A percentile compares a stretch with the other conserved stretches of the same genome.
Evolutionary conservation across 2,113 vertebrate genomes (phyloP).

Genomic region (Cyanoderma ruficeps): DNA sequence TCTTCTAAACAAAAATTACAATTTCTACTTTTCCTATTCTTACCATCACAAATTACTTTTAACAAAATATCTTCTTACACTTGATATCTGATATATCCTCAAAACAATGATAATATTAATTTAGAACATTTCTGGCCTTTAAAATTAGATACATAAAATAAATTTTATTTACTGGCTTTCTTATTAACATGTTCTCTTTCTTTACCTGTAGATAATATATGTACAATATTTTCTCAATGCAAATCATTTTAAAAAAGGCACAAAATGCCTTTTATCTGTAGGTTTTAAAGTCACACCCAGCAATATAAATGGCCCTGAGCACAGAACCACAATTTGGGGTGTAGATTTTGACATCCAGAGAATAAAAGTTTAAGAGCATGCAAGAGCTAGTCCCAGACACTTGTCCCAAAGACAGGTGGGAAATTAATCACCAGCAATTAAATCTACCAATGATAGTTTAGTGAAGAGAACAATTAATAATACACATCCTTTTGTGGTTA

Average conservation of each 20-base stretch:
- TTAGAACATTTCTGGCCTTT: background rate
- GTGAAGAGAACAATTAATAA: background rate
- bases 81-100: background rate
- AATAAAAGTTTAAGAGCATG: background rate
- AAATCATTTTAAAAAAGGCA: background rate
- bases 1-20: background rate
- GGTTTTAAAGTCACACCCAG: background rate
- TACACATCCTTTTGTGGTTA: background rate
- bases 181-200: background rate
- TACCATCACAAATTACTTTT: background rate
- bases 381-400: background rate
- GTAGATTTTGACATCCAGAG: background rate
- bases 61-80: background rate
- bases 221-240: background rate
- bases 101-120: background rate
- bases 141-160: background rate
- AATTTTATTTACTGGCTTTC: background rate
- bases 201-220: background rate
- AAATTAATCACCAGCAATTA: background rate
- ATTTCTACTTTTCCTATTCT: background rate
- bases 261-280: background rate
- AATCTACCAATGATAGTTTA: background rate
- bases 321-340: background rate
- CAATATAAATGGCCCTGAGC: background rate
- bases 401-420: background rate